Evolutionary conservation across 2,113 vertebrate genomes (phyloP), one percentile per base, ranked within the genome.

Genomic region (Centropus unirufus): DNA sequence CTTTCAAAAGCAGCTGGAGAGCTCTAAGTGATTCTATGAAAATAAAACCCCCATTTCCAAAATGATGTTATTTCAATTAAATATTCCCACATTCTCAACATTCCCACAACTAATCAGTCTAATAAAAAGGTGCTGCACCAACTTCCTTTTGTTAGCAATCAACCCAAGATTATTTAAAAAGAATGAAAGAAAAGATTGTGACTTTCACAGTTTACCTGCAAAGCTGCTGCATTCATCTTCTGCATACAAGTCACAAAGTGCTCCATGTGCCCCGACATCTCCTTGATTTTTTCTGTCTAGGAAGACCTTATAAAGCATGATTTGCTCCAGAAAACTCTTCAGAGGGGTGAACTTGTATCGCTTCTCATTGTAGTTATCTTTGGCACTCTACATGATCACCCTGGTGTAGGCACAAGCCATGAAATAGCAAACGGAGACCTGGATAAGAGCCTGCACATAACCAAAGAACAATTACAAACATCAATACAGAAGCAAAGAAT

Each of bases 301-400:
- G 64, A 99, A 95, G 88, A 97, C 98, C 78, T 98, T 97, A 94
- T 98, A 98, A 90, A 99, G 92, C 5, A 91, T 98, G 82, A 98
- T 98, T 97, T 99, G 98, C 92, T 99, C 98, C 79, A 98, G 97
- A 93, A 99, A 99, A 96, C 98, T 98, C 94, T 98, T 98, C 32
- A 97, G 98, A 95, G 98, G 98, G 78, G 98, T 98, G 79, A 98
- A 98, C 98, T 98, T 98, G 95, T 98, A 96, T 86, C 92, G 93
- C 95, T 96, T 98, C 93, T 99, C 98, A 85, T 98, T 98, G 90
- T 66, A 84, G 83, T 92, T 97, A 93, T 98, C 98, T 96, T 98
- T 98, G 94, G 97, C 96, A 95, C 98, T 98, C 94, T 98, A 97
- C 64, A 97, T 97, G 92, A 98, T 99, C 91, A 98, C 97, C 72